These are phyloP conservation scores for Echinarachnius parma DNA, from an alignment of 53 echinoderm and acorn worm species.

Conservation along the genomic window DNA sequence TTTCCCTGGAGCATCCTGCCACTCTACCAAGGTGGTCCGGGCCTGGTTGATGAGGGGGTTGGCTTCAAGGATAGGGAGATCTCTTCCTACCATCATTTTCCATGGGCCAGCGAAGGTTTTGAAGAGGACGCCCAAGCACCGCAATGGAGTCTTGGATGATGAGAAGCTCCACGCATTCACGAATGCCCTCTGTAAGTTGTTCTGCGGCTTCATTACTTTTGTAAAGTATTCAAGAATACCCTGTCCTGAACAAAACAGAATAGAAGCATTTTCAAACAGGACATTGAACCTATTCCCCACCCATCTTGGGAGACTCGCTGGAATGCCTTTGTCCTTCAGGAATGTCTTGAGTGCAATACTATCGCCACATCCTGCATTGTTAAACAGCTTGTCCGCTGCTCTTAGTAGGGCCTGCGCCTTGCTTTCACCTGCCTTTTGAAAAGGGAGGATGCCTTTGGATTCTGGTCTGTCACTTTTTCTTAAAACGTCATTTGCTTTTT, in stretches of 20 bases:
- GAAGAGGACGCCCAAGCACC: slow-evolving; percentile 26
- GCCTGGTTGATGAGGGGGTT: slow-evolving; percentile 9
- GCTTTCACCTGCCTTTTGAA: slow-evolving; percentile 42
- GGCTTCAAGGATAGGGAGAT: slow-evolving; percentile 13
- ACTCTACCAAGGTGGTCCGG: not conserved
- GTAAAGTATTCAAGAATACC: slow-evolving; percentile 26
- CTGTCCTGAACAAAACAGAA: slow-evolving; percentile 5
- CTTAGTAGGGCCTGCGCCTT: slow-evolving; percentile 46
- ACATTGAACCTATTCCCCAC: slow-evolving; percentile 53
- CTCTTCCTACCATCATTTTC: slow-evolving; percentile 16
- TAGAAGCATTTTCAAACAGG: slow-evolving; percentile 25
- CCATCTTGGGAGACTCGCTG: slow-evolving; percentile 18
- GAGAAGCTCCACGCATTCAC: slow-evolving; percentile 28
- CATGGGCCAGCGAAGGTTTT: slow-evolving; percentile 32
- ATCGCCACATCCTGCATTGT: slow-evolving; percentile 36
- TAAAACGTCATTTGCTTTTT: too few species aligned
- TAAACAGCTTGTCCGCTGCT: slow-evolving; percentile 47
- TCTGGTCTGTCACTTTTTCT: not conserved
- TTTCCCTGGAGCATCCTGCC: not conserved
- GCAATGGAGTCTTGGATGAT: not conserved
- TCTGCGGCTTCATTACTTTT: slow-evolving; percentile 22
- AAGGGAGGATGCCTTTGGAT: slow-evolving; percentile 5
- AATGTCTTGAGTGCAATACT: slow-evolving; percentile 32
- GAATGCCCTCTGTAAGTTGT: slow-evolving; percentile 31
- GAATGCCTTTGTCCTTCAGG: slow-evolving; percentile 31